Percentiles rank a stretch among this genome's conserved stretches.
Evolutionary conservation across 2,888 invertebrate species (phyloP).

Genomic region (Caenorhabditis zanzibari): DNA sequence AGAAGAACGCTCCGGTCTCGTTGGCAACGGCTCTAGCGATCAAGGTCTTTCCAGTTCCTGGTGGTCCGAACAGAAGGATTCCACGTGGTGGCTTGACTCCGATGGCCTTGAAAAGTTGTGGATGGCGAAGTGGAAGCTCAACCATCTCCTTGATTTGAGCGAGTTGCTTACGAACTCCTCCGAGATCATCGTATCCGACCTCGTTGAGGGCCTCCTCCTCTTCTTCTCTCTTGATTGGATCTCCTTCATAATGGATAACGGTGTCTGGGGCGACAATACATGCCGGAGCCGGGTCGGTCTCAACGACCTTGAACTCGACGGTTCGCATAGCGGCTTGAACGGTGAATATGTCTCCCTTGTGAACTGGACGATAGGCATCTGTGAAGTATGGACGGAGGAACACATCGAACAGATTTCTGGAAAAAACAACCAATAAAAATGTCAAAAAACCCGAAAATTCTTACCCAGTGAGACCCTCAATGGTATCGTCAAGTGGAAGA

Average conservation of each 20-base stretch:
- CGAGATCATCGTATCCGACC: constrained; percentile 99
- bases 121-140: constrained; percentile 96
- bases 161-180: constrained; percentile 97
- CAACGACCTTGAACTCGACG: constrained; percentile 98
- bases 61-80: constrained; percentile 96
- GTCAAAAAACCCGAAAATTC: neutral
- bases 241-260: constrained; percentile 99
- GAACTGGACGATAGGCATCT: constrained; percentile 98
- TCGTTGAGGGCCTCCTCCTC: constrained; percentile 98
- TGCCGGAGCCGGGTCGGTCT: constrained; percentile 97
- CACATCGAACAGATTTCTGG: constrained; percentile 93
- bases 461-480: constrained; percentile 93
- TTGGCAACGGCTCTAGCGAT: constrained; percentile 99
- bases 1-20: constrained; percentile 99
- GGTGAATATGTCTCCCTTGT: constrained; percentile 95
- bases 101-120: constrained; percentile 92
- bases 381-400: constrained; percentile 99
- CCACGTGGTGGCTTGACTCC: constrained; percentile 92
- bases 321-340: constrained; percentile 99
- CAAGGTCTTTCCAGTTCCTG: constrained; percentile 93
- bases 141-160: constrained; percentile 99
- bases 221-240: constrained; percentile 98
- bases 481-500: constrained; percentile 98
- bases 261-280: constrained; percentile 99
- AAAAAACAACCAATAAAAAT: neutral